Conservation (phyloP, 2,797 vertebrate species). For the Cryptoprocta ferox region DNA sequence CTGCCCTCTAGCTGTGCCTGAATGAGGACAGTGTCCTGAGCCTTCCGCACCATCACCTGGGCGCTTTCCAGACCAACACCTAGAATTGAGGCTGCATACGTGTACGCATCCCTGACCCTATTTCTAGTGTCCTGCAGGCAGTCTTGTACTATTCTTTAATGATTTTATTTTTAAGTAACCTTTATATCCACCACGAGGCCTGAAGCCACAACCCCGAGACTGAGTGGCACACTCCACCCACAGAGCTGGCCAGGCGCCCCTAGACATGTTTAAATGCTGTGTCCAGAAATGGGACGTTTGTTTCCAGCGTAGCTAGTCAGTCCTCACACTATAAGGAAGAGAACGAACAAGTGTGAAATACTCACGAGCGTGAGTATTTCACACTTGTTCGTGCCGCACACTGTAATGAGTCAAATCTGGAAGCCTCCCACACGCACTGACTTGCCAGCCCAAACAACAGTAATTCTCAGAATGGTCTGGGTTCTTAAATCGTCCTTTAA, state of each 20-base stretch:
- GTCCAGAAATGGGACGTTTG: neutral
- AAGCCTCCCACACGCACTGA: neutral
- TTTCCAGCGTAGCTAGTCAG: neutral
- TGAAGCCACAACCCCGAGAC: too few relatives aligned
- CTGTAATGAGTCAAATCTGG: neutral
- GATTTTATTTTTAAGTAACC: too few relatives aligned
- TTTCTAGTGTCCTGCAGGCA: neutral
- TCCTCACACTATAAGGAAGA: neutral
- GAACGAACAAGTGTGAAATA: neutral
- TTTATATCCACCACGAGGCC: too few relatives aligned
- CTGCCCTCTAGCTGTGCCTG: neutral
- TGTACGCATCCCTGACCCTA: neutral
- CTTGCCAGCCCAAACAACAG: too few relatives aligned
- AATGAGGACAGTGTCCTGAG: neutral
- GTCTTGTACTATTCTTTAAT: neutral
- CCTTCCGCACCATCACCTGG: neutral
- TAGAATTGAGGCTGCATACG: neutral
- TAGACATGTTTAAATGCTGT: neutral
- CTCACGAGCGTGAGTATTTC: neutral
- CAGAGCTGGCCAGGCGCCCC: too few relatives aligned
- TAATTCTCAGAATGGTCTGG: too few relatives aligned
- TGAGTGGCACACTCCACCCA: too few relatives aligned
- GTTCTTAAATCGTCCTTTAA: neutral
- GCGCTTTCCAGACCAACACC: neutral
- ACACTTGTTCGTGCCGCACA: too few relatives aligned